Percentiles rank a stretch among this genome's conserved stretches.
These are phyloP conservation scores for Cactoblastis cactorum DNA, from an alignment of 2,888 invertebrate genomes.

Conservation along the genomic window DNA sequence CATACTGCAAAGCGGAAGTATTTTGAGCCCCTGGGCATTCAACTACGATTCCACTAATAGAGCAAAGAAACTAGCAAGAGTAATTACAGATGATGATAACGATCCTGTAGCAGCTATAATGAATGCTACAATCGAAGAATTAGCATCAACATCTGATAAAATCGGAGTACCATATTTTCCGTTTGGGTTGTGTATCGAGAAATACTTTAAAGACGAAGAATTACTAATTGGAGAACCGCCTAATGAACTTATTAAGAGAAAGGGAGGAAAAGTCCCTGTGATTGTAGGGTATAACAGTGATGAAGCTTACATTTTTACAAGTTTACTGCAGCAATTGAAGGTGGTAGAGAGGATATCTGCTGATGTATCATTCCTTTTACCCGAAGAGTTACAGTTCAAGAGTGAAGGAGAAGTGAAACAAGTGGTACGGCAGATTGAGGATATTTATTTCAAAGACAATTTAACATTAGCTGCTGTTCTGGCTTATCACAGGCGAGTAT, in stretches of 20 bases:
- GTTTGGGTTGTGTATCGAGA: constrained; percentile 60
- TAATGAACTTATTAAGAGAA: constrained; percentile 37
- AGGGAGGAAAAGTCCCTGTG: constrained; percentile 44
- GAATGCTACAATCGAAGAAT: constrained; percentile 32
- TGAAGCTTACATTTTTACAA: constrained; percentile 62
- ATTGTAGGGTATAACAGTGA: constrained; percentile 62
- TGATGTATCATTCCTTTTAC: constrained; percentile 42
- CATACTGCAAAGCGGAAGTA: constrained; percentile 63
- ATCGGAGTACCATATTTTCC: constrained; percentile 53
- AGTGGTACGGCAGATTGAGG: constrained; percentile 41
- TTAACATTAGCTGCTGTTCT: constrained; percentile 42
- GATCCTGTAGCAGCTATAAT: constrained; percentile 31
- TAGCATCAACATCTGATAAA: constrained; percentile 39
- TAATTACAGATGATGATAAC: constrained; percentile 25
- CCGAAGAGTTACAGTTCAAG: constrained; percentile 50
- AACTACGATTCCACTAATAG: constrained; percentile 57
- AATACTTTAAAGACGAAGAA: constrained; percentile 48
- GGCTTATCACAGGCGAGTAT: constrained; percentile 52
- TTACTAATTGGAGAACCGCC: constrained; percentile 50
- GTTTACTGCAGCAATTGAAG: constrained; percentile 38
- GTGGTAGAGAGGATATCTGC: constrained; percentile 32
- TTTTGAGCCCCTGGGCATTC: constrained; percentile 61
- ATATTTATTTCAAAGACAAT: constrained; percentile 54
- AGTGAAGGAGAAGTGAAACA: constrained; percentile 44
- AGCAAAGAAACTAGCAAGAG: constrained; percentile 34